phyloP scores from a whole-genome alignment of 92 coral and sea anemone genomes.

The Epizoanthus stellaris region DNA sequence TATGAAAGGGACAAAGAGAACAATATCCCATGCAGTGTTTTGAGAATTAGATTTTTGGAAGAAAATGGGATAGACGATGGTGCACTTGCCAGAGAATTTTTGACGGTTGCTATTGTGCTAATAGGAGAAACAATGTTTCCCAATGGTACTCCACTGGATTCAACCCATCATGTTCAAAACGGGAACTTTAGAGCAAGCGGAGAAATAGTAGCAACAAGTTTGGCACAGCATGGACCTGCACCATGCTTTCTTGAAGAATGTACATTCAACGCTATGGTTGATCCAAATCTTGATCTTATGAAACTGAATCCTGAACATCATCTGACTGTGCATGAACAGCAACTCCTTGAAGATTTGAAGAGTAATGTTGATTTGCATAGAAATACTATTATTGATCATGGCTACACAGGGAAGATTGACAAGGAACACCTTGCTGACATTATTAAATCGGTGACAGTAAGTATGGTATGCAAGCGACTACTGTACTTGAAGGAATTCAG shows the following conservation, averaged over 20 bases:
- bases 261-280: slow-evolving; percentile 64
- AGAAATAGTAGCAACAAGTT: slow-evolving; percentile 43
- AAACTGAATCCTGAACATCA: slow-evolving; percentile 36
- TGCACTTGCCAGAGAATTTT: background rate
- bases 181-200: too few relatives aligned
- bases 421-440: slow-evolving; percentile 21
- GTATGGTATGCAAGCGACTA: slow-evolving; percentile 61
- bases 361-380: slow-evolving; percentile 27
- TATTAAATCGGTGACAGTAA: slow-evolving; percentile 62
- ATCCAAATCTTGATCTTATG: slow-evolving; percentile 36
- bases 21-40: background rate
- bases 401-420: slow-evolving; percentile 49
- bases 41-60: background rate
- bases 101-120: background rate
- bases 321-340: slow-evolving; percentile 29
- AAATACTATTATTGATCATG: slow-evolving; percentile 45
- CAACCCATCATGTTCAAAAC: background rate
- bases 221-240: slow-evolving; percentile 75
- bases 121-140: background rate
- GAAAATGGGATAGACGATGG: background rate
- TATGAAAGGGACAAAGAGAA: background rate
- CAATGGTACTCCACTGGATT: background rate
- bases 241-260: slow-evolving; percentile 66
- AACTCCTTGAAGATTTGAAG: slow-evolving; percentile 32
- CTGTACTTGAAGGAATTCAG: slow-evolving; percentile 43